These are phyloP conservation scores for Mormyrus proboscirostris DNA, from an alignment of 2,797 vertebrate genomes.

Conservation along the genomic window DNA sequence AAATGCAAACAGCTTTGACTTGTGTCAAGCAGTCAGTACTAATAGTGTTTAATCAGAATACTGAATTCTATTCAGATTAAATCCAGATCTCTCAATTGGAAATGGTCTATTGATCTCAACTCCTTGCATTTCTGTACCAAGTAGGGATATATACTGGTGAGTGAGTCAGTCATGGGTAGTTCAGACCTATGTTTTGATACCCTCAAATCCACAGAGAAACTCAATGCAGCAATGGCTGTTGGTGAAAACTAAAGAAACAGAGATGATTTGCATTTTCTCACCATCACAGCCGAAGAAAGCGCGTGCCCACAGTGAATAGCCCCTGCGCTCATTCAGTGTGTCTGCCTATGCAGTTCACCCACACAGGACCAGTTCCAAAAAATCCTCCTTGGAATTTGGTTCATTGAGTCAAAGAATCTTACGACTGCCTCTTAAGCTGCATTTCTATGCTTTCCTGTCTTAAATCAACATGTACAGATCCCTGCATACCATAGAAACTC, in stretches of 20 bases:
- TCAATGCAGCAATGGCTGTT: background rate
- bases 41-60: background rate
- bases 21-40: background rate
- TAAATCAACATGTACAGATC: background rate
- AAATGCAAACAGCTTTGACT: background rate
- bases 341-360: background rate
- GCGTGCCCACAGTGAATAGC: background rate
- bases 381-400: background rate
- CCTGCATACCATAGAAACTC: background rate
- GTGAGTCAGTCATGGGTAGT: background rate
- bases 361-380: background rate
- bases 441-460: background rate
- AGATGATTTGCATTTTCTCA: background rate
- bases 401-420: background rate
- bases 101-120: background rate
- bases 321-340: background rate
- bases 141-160: too few relatives aligned
- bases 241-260: background rate
- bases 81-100: background rate
- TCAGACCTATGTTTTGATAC: background rate
- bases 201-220: background rate
- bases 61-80: background rate
- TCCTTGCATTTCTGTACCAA: background rate
- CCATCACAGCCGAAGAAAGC: background rate
- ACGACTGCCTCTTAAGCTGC: background rate